A percentile compares a stretch with the other conserved stretches of the same genome.
Evolutionary conservation across 2,113 vertebrate genomes (phyloP).

Genomic region (Lophura nycthemera): DNA sequence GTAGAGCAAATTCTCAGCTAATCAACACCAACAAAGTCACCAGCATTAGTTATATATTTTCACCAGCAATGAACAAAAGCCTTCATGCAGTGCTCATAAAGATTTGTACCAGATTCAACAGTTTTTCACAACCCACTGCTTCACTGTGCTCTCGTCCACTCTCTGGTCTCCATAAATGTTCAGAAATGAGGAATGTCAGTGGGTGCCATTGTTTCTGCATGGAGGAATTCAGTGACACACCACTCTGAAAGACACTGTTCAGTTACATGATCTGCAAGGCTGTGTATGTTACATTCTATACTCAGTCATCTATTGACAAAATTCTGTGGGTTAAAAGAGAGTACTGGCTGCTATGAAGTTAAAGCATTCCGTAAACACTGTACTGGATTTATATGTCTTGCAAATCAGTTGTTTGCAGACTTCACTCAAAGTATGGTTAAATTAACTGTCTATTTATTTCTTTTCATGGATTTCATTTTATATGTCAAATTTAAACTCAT

Average conservation of each 20-base stretch:
- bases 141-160: too few relatives aligned
- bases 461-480: not conserved
- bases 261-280: not conserved
- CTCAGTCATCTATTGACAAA: not conserved
- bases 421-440: not conserved
- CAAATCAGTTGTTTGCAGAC: not conserved
- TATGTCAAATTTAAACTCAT: not conserved
- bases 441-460: not conserved
- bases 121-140: too few relatives aligned
- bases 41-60: too few relatives aligned
- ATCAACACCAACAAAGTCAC: too few relatives aligned
- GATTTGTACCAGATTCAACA: too few relatives aligned
- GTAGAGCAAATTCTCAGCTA: too few relatives aligned
- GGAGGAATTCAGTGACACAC: too few relatives aligned
- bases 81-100: too few relatives aligned
- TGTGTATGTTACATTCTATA: not conserved
- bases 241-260: not conserved
- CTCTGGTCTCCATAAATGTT: too few relatives aligned
- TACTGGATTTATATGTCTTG: not conserved
- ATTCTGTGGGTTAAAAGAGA: not conserved
- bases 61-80: too few relatives aligned
- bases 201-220: too few relatives aligned
- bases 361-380: not conserved
- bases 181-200: too few relatives aligned
- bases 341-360: not conserved